Percentiles rank a stretch among this genome's conserved stretches.
These are phyloP conservation scores for Eupeodes luniger DNA, from an alignment of 2,888 invertebrate genomes.

Conservation along the genomic window DNA sequence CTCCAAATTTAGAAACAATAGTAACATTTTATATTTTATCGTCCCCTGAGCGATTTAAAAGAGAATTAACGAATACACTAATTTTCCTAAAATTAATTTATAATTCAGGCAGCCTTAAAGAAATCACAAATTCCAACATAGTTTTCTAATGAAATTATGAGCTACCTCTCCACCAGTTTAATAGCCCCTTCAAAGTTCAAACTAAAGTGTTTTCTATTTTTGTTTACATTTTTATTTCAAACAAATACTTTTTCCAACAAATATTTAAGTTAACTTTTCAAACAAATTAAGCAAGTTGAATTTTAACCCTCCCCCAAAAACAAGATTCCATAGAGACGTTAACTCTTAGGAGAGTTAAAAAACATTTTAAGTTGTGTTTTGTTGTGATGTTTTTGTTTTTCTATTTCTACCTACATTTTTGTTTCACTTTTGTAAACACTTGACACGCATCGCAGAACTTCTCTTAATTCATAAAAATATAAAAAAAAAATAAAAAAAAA, in stretches of 20 bases:
- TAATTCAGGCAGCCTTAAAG: too few species aligned
- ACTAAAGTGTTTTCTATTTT: background rate
- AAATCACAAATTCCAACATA: background rate
- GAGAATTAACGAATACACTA: too few species aligned
- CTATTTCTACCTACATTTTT: background rate
- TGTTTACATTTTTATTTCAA: background rate
- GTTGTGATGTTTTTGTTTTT: background rate
- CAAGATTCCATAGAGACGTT: background rate
- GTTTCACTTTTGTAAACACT: background rate
- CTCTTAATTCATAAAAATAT: too few species aligned
- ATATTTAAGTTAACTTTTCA: background rate
- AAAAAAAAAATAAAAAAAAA: too few species aligned
- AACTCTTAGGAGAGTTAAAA: background rate
- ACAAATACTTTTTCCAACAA: background rate
- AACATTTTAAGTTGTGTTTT: background rate
- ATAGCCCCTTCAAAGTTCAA: background rate
- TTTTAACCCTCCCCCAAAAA: background rate
- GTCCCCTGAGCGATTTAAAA: too few species aligned
- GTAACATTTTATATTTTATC: too few species aligned
- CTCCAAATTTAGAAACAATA: too few species aligned
- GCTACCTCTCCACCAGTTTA: background rate
- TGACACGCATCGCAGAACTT: background rate
- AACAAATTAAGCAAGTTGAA: constrained; percentile 2
- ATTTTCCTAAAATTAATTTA: too few species aligned
- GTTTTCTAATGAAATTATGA: background rate